Conservation (phyloP, 2,113 vertebrate genomes). For the Ctenomys sociabilis region DNA sequence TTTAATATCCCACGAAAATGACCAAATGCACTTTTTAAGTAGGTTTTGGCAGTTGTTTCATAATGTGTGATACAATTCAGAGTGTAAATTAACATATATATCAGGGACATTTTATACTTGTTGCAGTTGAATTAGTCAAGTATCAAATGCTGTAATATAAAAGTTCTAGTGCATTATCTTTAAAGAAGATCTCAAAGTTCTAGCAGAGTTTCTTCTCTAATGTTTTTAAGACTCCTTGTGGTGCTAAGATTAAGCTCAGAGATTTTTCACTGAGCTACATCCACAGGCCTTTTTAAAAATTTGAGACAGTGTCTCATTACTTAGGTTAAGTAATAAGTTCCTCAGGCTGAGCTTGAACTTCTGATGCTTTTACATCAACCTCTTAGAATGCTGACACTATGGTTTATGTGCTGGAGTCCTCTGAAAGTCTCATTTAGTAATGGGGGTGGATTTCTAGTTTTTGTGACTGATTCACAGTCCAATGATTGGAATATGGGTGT, state of each 20-base stretch:
- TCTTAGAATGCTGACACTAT: not conserved
- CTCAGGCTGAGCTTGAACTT: not conserved
- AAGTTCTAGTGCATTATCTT: slow-evolving; percentile 52
- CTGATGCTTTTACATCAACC: not conserved
- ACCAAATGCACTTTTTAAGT: slow-evolving; percentile 56
- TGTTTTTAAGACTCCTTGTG: not conserved
- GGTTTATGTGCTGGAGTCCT: too few species aligned
- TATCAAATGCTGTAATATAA: slow-evolving; percentile 56
- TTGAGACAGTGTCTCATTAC: not conserved
- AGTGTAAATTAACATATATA: slow-evolving; percentile 60
- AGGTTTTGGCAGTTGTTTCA: slow-evolving; percentile 54
- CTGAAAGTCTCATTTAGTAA: too few species aligned
- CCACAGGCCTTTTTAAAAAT: not conserved
- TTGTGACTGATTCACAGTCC: too few species aligned
- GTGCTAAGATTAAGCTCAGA: not conserved
- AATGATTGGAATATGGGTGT: too few species aligned
- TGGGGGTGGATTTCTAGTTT: too few species aligned
- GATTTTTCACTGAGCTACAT: not conserved
- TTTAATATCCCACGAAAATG: not conserved
- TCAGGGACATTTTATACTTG: slow-evolving; percentile 52
- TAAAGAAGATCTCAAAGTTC: slow-evolving; percentile 48
- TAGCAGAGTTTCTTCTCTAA: slow-evolving; percentile 53
- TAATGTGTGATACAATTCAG: slow-evolving; percentile 46
- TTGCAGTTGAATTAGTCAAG: slow-evolving; percentile 52
- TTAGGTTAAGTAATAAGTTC: not conserved